Conservation (phyloP, 2,797 vertebrate species). For the Cryptoblepharus egeriae region DNA sequence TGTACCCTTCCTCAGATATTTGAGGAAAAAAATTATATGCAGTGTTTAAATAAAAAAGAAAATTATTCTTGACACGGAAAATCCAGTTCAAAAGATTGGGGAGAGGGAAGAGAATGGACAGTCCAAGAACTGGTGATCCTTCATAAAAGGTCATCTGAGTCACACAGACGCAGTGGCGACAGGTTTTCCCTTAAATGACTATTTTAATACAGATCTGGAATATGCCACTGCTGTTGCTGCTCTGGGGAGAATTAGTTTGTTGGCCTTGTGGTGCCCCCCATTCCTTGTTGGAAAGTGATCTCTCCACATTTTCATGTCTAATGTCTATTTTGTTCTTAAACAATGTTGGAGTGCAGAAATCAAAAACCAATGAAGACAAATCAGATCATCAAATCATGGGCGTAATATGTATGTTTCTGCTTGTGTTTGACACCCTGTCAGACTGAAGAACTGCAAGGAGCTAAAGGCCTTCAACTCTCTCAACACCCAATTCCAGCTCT, state of each 20-base stretch:
- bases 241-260: conserved; percentile 38
- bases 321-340: conserved; percentile 25
- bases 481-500: conserved; percentile 41
- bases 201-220: conserved; percentile 19
- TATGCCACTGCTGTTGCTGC: conserved; percentile 1
- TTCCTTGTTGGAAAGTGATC: conserved; percentile 5
- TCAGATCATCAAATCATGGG: conserved; percentile 61
- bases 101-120: conserved; percentile 10
- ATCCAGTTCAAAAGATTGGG: conserved; percentile 31
- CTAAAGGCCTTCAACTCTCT: conserved; percentile 22
- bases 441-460: conserved; percentile 23
- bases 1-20: conserved; percentile 8
- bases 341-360: conserved; percentile 48
- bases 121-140: conserved; percentile 26
- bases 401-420: conserved; percentile 55
- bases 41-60: conserved; percentile 46
- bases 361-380: conserved; percentile 48
- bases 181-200: conserved; percentile 27
- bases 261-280: conserved; percentile 20
- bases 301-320: conserved; percentile 9
- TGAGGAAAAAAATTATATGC: conserved; percentile 33
- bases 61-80: conserved; percentile 25
- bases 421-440: conserved; percentile 55
- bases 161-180: neutral
- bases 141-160: conserved; percentile 9